Base-by-base conservation (phyloP, 2,888 invertebrate genomes). In the Caenorhabditis sinica region DNA sequence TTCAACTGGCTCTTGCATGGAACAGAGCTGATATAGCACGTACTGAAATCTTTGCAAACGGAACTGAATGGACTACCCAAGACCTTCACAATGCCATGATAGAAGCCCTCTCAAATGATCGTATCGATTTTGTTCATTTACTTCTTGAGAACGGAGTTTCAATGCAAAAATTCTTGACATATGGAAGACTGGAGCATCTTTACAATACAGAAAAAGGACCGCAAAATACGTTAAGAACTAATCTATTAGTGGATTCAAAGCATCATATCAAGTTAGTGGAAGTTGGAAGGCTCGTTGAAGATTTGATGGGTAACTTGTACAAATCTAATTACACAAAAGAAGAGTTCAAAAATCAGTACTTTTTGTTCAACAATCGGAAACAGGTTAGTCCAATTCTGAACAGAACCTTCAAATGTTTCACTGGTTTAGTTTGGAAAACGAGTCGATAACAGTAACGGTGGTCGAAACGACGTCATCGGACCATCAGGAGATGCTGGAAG, bases 81-180 rank as follows among this genome's bases (percentile, higher is more conserved):
- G 96, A 97, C 1, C 94, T 99, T 86, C 97, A 98, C 92, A 96
- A 97, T 93, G 97, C 98, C 2, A 98, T 99, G 98, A 96, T 98
- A 96, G 97, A 98, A 93, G 98, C 98, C 0, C 94, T 99, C 75
- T 96, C 96, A 97, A 93, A 97, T 97, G 11, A 98, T 98, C 97
- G 96, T 97, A 96, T 98, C 91, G 98, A 98, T 94, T 99, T 99
- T 94, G 98, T 99, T 15, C 97, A 97, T 93, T 94, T 99, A 15
- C 95, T 99, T 15, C 94, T 99, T 11, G 98, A 99, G 93, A 98
- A 99, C 93, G 99, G 99, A 23, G 97, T 99, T 17, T 96, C 96
- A 86, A 98, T 99, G 97, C 95, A 96, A 89, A 97, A 97, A 93
- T 99, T 98, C 94, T 95, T 99, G 83, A 97, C 98, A 61, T 97